phyloP scores from a whole-genome alignment of 2,113 vertebrate genomes.

The Cephalophus harveyi region DNA sequence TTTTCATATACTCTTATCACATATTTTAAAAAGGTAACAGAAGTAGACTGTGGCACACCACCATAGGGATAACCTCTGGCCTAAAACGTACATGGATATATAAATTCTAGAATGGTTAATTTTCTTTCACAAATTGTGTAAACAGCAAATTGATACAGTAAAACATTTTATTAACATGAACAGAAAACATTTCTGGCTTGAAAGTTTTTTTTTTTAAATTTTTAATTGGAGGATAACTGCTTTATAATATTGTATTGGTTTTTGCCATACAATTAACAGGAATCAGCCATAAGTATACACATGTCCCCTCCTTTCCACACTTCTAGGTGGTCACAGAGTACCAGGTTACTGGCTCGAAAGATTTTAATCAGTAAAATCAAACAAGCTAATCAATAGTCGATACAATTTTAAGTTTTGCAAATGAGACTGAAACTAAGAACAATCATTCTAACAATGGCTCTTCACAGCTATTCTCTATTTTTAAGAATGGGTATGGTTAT shows the following conservation, averaged over 20 bases:
- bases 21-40: background rate
- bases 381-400: background rate
- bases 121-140: background rate
- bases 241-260: background rate
- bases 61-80: background rate
- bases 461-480: background rate
- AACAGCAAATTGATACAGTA: background rate
- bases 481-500: background rate
- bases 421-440: background rate
- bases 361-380: constrained; percentile 2
- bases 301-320: background rate
- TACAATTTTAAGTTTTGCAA: background rate
- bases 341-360: background rate
- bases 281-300: background rate
- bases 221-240: background rate
- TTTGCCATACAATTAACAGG: background rate
- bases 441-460: background rate
- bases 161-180: background rate
- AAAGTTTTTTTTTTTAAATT: background rate
- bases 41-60: background rate
- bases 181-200: background rate
- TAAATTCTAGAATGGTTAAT: background rate
- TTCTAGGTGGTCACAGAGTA: background rate
- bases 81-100: background rate
- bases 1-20: background rate